phyloP scores from a whole-genome alignment of 2,113 vertebrate species.

The Xiphophorus couchianus region DNA sequence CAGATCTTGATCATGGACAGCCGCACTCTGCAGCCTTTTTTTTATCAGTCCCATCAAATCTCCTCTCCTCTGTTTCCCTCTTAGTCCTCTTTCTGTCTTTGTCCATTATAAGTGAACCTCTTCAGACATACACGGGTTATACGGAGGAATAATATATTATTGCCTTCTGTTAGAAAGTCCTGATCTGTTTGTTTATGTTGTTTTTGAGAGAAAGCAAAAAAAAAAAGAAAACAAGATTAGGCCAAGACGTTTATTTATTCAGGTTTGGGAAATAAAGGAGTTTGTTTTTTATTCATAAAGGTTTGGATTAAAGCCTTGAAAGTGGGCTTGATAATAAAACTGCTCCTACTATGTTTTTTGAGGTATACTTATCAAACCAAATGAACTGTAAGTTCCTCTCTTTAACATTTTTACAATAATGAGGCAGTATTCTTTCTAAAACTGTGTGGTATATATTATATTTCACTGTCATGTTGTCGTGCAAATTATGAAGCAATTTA shows the following conservation, averaged over 20 bases:
- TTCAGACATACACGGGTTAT: conserved; percentile 4
- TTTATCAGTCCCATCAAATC: conserved; percentile 53
- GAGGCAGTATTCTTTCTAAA: neutral
- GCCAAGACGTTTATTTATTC: conserved; percentile 3
- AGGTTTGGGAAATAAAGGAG: neutral
- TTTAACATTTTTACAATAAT: conserved; percentile 12
- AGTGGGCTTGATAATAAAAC: conserved; percentile 12
- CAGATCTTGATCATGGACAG: conserved; percentile 55
- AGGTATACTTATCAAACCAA: conserved; percentile 11
- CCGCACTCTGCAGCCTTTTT: conserved; percentile 45
- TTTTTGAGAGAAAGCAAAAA: neutral
- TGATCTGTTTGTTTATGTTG: neutral
- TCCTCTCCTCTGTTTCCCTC: conserved; percentile 12
- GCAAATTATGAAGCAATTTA: neutral
- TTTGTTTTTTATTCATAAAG: neutral
- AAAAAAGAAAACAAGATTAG: neutral
- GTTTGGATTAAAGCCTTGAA: conserved; percentile 17
- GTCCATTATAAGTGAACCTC: conserved; percentile 43
- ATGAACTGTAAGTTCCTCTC: conserved; percentile 8
- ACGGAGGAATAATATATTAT: conserved; percentile 2
- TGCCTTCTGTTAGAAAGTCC: conserved; percentile 4
- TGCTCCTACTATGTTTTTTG: neutral
- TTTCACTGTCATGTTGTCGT: neutral
- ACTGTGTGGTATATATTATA: neutral
- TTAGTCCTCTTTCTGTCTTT: conserved; percentile 33